Evolutionary conservation across 2,888 invertebrate genomes (phyloP).

Genomic region (Synanthedon formicaeformis): DNA sequence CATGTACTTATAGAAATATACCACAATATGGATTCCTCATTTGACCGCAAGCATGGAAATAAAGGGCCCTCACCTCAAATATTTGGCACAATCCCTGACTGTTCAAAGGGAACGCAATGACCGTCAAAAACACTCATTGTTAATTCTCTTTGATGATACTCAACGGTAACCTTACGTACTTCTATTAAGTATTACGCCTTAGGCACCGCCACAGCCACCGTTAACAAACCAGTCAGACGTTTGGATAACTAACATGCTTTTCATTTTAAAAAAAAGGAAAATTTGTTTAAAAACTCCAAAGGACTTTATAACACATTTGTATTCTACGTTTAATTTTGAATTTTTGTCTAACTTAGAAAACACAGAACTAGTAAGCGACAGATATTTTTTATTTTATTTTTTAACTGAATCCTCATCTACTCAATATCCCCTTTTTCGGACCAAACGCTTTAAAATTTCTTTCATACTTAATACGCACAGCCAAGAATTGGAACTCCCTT

Average conservation of each 20-base stretch:
- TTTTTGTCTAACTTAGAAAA: no score
- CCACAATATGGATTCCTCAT: not conserved
- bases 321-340: no score
- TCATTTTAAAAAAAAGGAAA: no score
- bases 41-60: constrained; percentile 1
- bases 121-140: constrained; percentile 42
- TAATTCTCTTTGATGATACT: constrained; percentile 42
- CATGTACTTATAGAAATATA: not conserved
- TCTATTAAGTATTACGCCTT: constrained; percentile 9
- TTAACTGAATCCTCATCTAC: no score
- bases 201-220: constrained; percentile 14
- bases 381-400: no score
- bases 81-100: constrained; percentile 30
- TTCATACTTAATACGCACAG: no score
- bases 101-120: constrained; percentile 44
- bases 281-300: no score
- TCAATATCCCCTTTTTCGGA: no score
- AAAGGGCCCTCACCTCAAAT: constrained; percentile 20
- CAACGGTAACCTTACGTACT: constrained; percentile 2
- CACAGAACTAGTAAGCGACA: no score
- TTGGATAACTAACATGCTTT: constrained; percentile 2
- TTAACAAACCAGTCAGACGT: constrained; percentile 20
- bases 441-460: no score
- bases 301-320: no score
- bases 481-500: no score